Conservation (phyloP, 2,888 invertebrate species). For the Sesia bembeciformis region DNA sequence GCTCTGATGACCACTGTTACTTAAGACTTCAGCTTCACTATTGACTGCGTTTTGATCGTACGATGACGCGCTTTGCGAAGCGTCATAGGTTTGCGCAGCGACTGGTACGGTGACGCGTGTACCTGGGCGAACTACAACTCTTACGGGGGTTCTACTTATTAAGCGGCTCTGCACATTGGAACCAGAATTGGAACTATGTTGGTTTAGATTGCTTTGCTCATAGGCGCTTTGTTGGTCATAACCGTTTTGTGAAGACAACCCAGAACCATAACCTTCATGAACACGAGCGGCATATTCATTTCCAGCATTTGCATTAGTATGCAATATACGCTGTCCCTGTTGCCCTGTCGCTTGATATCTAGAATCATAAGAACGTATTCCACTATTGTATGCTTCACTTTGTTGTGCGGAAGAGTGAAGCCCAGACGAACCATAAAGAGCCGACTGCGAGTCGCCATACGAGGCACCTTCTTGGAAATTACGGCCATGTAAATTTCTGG, state of each 20-base stretch:
- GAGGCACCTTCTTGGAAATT: constrained; percentile 48
- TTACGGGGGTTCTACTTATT: constrained; percentile 35
- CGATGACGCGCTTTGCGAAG: constrained; percentile 15
- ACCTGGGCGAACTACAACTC: constrained; percentile 46
- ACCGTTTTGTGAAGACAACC: constrained; percentile 23
- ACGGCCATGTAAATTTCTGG: constrained; percentile 50
- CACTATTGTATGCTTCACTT: constrained; percentile 17
- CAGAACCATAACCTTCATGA: constrained; percentile 21
- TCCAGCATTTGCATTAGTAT: constrained; percentile 16
- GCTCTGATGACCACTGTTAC: constrained; percentile 18
- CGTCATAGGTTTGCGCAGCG: constrained; percentile 27
- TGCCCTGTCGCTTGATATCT: constrained; percentile 16
- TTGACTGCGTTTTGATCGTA: constrained; percentile 35
- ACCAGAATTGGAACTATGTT: constrained; percentile 7
- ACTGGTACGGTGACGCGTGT: constrained; percentile 42
- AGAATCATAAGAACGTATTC: constrained; percentile 24
- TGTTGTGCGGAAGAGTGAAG: constrained; percentile 10
- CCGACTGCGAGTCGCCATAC: constrained; percentile 23
- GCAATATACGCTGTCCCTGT: constrained; percentile 15
- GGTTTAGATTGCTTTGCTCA: constrained; percentile 21
- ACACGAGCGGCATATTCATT: constrained; percentile 25
- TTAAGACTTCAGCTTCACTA: constrained; percentile 37
- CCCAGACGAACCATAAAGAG: constrained; percentile 11
- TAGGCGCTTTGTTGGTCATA: constrained; percentile 13
- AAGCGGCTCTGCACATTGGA: constrained; percentile 24